Evolutionary conservation across 1,140 invertebrate genomes (phyloP), one percentile per base, ranked within the genome.

Genomic region (Hycleus phaleratus): DNA sequence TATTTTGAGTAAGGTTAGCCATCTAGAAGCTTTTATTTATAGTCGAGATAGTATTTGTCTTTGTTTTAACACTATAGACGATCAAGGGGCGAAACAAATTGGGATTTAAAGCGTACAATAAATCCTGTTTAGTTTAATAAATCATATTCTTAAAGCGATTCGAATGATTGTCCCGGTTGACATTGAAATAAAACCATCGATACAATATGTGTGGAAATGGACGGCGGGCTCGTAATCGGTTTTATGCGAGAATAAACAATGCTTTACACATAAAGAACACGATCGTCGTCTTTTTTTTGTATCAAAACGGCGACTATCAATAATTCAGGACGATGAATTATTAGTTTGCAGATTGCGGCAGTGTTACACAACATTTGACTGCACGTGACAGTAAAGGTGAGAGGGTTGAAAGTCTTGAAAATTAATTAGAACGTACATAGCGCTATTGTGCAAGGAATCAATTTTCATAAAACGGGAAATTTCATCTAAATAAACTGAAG

Each of bases 161-260:
- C 32, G 9, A 47, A 26, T 26, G n/a, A 50, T 50, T 18, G 49
- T 38, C 38, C 7, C 25, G 18, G 48, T 8, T 9, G 49, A 52
- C 12, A 12, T 42, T 39, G 40, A 56, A 56, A 46, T 56, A 56
- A 56, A 32, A 56, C 44, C 43, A 56, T 56, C 53, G 53, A 56
- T 56, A 47, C 26, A 56, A 56, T 56, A 56, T 56, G 45, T 43
- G 45, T 56, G 38, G 32, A 48, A 56, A 56, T 48, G 43, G 46
- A 56, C 53, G 53, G 39, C 24, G 3, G 3, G 18, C 18, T 25
- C 39, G 39, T 56, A 56, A 56, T 56, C 53, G 45, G 46, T 58
- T 58, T 58, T 58, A 58, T 50, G 56, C 46, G 48, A 50, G 56
- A 58, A 58, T 48, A 58, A 58, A 58, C 56, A 58, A 58, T 58